phyloP scores from a whole-genome alignment of 2,797 vertebrate genomes.

The Sebastes vulpes region DNA sequence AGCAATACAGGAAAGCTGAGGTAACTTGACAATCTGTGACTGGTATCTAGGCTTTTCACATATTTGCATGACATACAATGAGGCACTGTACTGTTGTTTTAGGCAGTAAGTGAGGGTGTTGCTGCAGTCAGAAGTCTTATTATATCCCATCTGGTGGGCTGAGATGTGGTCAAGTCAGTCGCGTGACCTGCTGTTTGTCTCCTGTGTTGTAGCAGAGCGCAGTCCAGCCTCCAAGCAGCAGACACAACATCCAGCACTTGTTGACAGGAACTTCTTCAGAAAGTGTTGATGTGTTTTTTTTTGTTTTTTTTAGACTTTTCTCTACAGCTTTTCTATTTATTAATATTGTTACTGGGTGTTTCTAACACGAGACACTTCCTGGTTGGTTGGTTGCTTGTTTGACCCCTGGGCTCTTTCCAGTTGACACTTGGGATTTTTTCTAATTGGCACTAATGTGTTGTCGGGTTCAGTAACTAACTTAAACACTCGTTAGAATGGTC shows the following conservation, averaged over 20 bases:
- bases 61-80: slow-evolving; percentile 4
- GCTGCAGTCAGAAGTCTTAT: slow-evolving; percentile 40
- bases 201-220: slow-evolving; percentile 88
- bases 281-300: slow-evolving; percentile 44
- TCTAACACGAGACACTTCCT: slow-evolving; percentile 75
- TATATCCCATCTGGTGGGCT: slow-evolving; percentile 57
- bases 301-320: slow-evolving; percentile 38
- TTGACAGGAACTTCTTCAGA: slow-evolving; percentile 84
- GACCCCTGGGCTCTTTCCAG: slow-evolving; percentile 66
- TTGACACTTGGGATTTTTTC: slow-evolving; percentile 69
- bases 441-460: slow-evolving; percentile 70
- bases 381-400: slow-evolving; percentile 54
- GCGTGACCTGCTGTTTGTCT: slow-evolving; percentile 85
- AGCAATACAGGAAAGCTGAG: slow-evolving; percentile 94
- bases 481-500: slow-evolving; percentile 22
- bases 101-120: slow-evolving; percentile 48
- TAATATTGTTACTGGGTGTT: slow-evolving; percentile 70
- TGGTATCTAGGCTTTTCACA: neutral
- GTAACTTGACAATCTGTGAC: slow-evolving; percentile 81
- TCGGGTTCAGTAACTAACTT: slow-evolving; percentile 70
- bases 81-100: slow-evolving; percentile 36
- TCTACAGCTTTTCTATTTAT: slow-evolving; percentile 71
- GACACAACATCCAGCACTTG: slow-evolving; percentile 89
- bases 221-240: slow-evolving; percentile 85
- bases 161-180: slow-evolving; percentile 66